phyloP scores from a whole-genome alignment of 2,797 vertebrate genomes.

The Coilia nasus region DNA sequence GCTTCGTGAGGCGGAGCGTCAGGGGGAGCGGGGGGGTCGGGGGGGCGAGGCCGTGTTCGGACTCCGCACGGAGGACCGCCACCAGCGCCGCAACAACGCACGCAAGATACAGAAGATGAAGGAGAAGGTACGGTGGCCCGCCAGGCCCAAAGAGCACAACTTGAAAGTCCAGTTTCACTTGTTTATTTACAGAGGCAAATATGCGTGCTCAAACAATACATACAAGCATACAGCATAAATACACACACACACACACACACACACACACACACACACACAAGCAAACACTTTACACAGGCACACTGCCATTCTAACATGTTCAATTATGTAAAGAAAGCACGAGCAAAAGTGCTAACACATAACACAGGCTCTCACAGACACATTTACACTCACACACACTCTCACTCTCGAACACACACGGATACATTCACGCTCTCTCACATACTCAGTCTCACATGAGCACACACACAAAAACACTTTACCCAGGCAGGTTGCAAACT shows the following conservation, averaged over 20 bases:
- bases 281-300: too few relatives aligned
- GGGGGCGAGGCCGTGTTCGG: slow-evolving; percentile 91
- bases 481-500: too few relatives aligned
- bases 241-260: neutral
- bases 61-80: slow-evolving; percentile 91
- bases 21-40: slow-evolving; percentile 88
- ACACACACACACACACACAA: neutral
- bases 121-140: slow-evolving; percentile 83
- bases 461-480: too few relatives aligned
- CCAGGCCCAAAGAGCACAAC: neutral
- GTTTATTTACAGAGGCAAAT: neutral
- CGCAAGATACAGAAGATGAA: slow-evolving; percentile 99
- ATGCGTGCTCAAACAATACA: neutral
- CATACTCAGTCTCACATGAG: too few relatives aligned
- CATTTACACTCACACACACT: too few relatives aligned
- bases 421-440: too few relatives aligned
- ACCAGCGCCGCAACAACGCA: slow-evolving; percentile 94
- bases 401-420: too few relatives aligned
- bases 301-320: too few relatives aligned
- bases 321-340: too few relatives aligned
- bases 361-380: too few relatives aligned
- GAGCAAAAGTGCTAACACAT: too few relatives aligned
- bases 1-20: slow-evolving; percentile 94
- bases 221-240: neutral
- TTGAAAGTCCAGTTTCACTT: neutral